phyloP scores from a whole-genome alignment of 2,113 vertebrate genomes.

The Xenotilapia flavipinnis region DNA sequence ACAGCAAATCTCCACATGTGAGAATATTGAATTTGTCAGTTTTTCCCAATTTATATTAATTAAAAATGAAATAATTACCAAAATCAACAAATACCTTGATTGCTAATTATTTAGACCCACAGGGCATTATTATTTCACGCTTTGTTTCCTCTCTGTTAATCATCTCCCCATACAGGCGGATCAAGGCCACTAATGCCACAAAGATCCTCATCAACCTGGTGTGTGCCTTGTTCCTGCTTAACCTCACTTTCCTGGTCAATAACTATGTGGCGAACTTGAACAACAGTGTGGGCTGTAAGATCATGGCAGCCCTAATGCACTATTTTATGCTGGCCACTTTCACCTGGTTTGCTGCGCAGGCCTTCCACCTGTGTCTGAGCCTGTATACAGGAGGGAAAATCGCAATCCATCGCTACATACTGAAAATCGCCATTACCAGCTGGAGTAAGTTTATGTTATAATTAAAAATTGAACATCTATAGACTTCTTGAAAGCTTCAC shows the following conservation, averaged over 20 bases:
- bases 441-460: conserved; percentile 71
- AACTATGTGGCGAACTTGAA: not conserved
- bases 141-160: not conserved
- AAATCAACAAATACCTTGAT: not conserved
- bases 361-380: conserved; percentile 78
- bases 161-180: conserved; percentile 30
- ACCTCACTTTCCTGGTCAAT: conserved; percentile 75
- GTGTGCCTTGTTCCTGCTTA: conserved; percentile 73
- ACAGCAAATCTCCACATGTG: not conserved
- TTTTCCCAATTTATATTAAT: not conserved
- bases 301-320: conserved; percentile 69
- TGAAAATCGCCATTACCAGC: conserved; percentile 68
- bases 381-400: conserved; percentile 47
- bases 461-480: not conserved
- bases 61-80: not conserved
- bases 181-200: conserved; percentile 48
- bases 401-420: conserved; percentile 62
- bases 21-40: not conserved
- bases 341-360: conserved; percentile 77
- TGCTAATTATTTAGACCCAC: not conserved
- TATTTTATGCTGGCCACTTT: conserved; percentile 80
- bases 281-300: conserved; percentile 11
- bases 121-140: not conserved
- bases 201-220: conserved; percentile 72
- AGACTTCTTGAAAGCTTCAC: not conserved